Evolutionary conservation across 2,113 vertebrate species (phyloP).

Genomic region (rabbit (Oryctolagus cuniculus)): mOryCun1.1 NC_091438.1:72169501-72170000

Average conservation of each 20-base stretch:
- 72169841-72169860: slow-evolving; percentile 47
- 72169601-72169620: slow-evolving; percentile 1
- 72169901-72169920: background rate
- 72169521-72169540: background rate
- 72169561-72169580: slow-evolving; percentile 33
- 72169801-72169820: slow-evolving; percentile 59
- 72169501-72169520: background rate
- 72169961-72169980: background rate
- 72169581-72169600: slow-evolving; percentile 35
- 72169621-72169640: slow-evolving; percentile 51
- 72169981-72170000: background rate
- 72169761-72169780: slow-evolving; percentile 44
- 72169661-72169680: slow-evolving; percentile 46
- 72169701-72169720: slow-evolving; percentile 66
- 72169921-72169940: background rate
- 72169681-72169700: slow-evolving; percentile 53
- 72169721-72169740: slow-evolving; percentile 71
- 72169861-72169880: slow-evolving; percentile 20
- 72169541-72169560: background rate
- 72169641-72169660: slow-evolving; percentile 38
- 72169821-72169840: slow-evolving; percentile 57
- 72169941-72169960: background rate
- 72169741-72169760: slow-evolving; percentile 67
- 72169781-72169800: slow-evolving; percentile 67
- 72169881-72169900: background rate